Evolutionary conservation across 2,797 vertebrate genomes (phyloP).

Genomic region (Acrossocheilus wenchowensis): DNA sequence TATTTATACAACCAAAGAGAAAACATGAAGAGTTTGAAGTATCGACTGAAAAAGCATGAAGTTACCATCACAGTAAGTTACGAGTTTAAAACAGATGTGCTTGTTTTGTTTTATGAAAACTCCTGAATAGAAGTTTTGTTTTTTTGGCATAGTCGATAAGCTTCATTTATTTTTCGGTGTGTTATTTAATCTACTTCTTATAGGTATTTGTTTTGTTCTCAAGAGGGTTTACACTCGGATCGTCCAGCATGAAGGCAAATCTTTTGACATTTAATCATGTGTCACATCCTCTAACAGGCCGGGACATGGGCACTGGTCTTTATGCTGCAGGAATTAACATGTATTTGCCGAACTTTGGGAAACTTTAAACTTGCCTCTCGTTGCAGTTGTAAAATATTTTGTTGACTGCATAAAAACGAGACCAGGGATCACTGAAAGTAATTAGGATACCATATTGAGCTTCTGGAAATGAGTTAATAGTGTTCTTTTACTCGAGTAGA

Average conservation of each 20-base stretch:
- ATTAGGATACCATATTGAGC: not conserved
- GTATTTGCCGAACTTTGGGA: not conserved
- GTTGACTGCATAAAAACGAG: not conserved
- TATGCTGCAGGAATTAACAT: not conserved
- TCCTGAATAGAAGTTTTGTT: too few relatives aligned
- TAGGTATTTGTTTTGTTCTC: not conserved
- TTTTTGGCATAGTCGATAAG: not conserved
- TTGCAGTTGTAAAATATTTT: not conserved
- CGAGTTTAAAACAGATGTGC: constrained; percentile 32
- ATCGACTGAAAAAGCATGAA: constrained; percentile 88
- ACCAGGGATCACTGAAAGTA: not conserved
- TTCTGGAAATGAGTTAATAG: not conserved
- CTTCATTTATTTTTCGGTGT: not conserved
- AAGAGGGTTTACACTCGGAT: not conserved
- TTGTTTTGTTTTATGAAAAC: constrained; percentile 2
- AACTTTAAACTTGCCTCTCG: not conserved
- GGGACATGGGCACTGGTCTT: not conserved
- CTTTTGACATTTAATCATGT: constrained; percentile 16
- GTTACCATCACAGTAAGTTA: constrained; percentile 84
- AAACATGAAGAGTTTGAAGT: constrained; percentile 86
- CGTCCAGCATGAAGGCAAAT: not conserved
- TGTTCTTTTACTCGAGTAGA: not conserved
- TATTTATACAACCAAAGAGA: constrained; percentile 27
- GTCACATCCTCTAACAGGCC: not conserved
- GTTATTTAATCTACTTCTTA: not conserved